phyloP scores from a whole-genome alignment of 2,888 invertebrate genomes.

The Parnassius glacialis region DNA sequence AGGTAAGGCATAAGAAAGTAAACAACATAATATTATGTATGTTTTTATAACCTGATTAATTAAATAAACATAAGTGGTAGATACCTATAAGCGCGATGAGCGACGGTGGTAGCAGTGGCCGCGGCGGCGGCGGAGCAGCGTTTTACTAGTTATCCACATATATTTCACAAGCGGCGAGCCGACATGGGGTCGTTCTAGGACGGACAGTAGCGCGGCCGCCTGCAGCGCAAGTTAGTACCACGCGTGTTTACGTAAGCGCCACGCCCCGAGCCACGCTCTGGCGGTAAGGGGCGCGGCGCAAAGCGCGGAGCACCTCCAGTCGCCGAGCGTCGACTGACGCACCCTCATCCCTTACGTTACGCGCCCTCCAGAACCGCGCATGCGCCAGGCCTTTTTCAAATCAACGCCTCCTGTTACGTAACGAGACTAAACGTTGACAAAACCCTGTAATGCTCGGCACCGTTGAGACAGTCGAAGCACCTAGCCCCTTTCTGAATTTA shows the following conservation, averaged over 20 bases:
- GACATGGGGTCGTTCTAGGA: conserved; percentile 72
- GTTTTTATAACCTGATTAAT: background rate
- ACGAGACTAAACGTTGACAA: conserved; percentile 56
- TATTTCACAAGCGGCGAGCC: conserved; percentile 68
- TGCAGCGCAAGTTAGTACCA: conserved; percentile 54
- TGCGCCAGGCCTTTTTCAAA: conserved; percentile 58
- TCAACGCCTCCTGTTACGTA: conserved; percentile 69
- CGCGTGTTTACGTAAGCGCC: conserved; percentile 81
- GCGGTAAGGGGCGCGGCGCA: conserved; percentile 77
- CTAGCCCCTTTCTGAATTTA: conserved; percentile 21
- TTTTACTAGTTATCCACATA: conserved; percentile 64
- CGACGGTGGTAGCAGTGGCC: conserved; percentile 65
- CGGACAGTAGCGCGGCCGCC: conserved; percentile 73
- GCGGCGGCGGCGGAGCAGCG: conserved; percentile 68
- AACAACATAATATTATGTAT: background rate
- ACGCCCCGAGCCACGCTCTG: conserved; percentile 79
- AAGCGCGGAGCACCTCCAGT: conserved; percentile 73
- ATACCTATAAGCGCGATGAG: conserved; percentile 74
- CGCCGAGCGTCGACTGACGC: conserved; percentile 78
- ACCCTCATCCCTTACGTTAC: conserved; percentile 49
- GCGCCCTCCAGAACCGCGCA: conserved; percentile 53
- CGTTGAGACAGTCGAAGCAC: conserved; percentile 27
- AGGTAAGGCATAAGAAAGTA: background rate
- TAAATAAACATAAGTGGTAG: conserved; percentile 9
- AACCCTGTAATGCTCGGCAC: conserved; percentile 37